Percentiles rank a stretch among this genome's conserved stretches.
Evolutionary conservation across 2,113 vertebrate genomes (phyloP).

Genomic region (Rhinoderma darwinii): DNA sequence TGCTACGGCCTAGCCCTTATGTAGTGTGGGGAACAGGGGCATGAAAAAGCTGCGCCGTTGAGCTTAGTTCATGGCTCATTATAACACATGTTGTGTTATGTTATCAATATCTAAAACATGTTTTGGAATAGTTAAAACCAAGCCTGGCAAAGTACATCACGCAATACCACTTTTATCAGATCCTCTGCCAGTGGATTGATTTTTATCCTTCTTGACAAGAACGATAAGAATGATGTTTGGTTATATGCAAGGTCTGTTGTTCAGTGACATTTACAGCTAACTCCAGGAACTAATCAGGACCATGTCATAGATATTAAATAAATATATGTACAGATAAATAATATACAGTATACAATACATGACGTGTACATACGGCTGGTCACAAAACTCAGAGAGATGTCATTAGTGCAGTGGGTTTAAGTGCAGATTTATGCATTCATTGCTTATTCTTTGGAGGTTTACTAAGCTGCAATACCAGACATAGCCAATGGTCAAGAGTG

Average conservation of each 20-base stretch:
- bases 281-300: slow-evolving; percentile 64
- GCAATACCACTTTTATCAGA: slow-evolving; percentile 5
- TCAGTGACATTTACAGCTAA: slow-evolving; percentile 74
- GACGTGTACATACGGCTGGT: neutral
- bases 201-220: slow-evolving; percentile 72
- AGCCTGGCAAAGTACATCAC: neutral
- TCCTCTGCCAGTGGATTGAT: slow-evolving; percentile 64
- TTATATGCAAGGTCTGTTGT: slow-evolving; percentile 67
- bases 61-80: neutral
- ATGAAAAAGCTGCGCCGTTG: too few relatives aligned
- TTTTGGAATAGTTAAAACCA: neutral
- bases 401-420: neutral
- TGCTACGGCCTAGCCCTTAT: too few relatives aligned
- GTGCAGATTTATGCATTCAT: neutral
- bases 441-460: neutral
- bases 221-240: slow-evolving; percentile 58
- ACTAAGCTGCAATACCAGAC: neutral
- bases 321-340: neutral
- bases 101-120: neutral
- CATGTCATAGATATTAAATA: slow-evolving; percentile 28
- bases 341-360: neutral
- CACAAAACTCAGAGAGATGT: too few relatives aligned
- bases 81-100: neutral
- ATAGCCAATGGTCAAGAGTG: neutral
- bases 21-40: too few relatives aligned